A percentile compares a stretch with the other conserved stretches of the same genome.
Evolutionary conservation across 2,888 invertebrate genomes (phyloP).

Genomic region (Scotopteryx bipunctaria): DNA sequence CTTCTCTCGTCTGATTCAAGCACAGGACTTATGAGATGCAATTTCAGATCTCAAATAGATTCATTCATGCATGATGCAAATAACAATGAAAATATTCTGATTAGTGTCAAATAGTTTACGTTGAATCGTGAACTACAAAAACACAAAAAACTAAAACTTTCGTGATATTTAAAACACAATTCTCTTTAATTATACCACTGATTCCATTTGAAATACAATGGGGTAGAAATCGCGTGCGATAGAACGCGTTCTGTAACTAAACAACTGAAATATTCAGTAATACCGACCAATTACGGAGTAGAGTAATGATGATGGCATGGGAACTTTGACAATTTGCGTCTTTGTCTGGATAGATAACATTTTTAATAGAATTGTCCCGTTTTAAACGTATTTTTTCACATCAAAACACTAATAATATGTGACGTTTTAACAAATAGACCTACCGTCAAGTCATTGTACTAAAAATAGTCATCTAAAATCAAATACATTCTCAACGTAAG

Average conservation of each 20-base stretch:
- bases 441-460: too few species aligned
- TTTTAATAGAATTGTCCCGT: constrained; percentile 3
- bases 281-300: constrained; percentile 62
- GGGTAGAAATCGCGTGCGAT: constrained; percentile 61
- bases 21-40: too few species aligned
- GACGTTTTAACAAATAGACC: not conserved
- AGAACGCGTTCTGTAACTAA: constrained; percentile 67
- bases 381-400: not conserved
- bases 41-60: too few species aligned
- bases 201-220: constrained; percentile 31
- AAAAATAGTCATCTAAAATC: too few species aligned
- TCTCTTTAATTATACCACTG: constrained; percentile 19
- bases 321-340: constrained; percentile 64
- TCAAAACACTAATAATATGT: too few species aligned
- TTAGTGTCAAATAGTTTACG: too few species aligned
- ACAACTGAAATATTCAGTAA: constrained; percentile 76
- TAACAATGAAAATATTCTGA: too few species aligned
- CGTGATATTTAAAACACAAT: constrained; percentile 14
- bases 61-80: too few species aligned
- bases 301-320: constrained; percentile 75
- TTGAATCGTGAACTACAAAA: not conserved
- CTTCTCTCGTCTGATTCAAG: too few species aligned
- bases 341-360: constrained; percentile 21
- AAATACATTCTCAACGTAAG: too few species aligned
- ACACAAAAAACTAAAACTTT: constrained; percentile 7